Percentiles rank a stretch among this genome's conserved stretches.
Evolutionary conservation across 2,797 vertebrate species (phyloP).

Genomic region (Sardinella longiceps): DNA sequence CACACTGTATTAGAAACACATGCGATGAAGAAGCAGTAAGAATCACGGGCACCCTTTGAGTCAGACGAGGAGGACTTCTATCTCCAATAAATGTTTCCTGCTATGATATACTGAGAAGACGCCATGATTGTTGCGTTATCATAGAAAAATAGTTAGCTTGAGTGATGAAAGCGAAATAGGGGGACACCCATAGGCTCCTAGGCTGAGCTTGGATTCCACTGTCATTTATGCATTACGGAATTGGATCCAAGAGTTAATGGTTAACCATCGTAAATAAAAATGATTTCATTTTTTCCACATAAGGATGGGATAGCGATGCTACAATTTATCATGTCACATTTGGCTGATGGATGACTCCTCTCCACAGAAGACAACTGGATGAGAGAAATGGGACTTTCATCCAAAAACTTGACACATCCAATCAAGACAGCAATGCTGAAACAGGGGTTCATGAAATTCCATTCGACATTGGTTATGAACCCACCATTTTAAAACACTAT

Average conservation of each 20-base stretch:
- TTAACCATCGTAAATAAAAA: background rate
- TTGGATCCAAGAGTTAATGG: background rate
- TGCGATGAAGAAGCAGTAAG: background rate
- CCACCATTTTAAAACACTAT: background rate
- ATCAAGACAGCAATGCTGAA: background rate
- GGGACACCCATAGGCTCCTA: background rate
- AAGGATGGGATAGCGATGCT: background rate
- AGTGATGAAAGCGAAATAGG: background rate
- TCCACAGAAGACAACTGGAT: background rate
- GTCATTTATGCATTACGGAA: background rate
- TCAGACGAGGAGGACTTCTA: background rate
- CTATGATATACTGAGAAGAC: background rate
- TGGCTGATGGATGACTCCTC: conserved; percentile 6
- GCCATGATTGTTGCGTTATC: background rate
- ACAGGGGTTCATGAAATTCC: background rate
- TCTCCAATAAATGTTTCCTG: background rate
- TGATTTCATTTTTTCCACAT: background rate
- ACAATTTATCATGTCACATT: background rate
- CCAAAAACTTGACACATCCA: conserved; percentile 10
- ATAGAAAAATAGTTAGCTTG: background rate
- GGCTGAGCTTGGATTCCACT: background rate
- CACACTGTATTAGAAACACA: background rate
- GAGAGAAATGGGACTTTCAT: background rate
- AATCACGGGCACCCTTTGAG: background rate
- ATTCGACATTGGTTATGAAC: background rate